A percentile compares a stretch with the other conserved stretches of the same genome.
Evolutionary conservation across 2,113 vertebrate species (phyloP).

Genomic region (Vidua macroura): DNA sequence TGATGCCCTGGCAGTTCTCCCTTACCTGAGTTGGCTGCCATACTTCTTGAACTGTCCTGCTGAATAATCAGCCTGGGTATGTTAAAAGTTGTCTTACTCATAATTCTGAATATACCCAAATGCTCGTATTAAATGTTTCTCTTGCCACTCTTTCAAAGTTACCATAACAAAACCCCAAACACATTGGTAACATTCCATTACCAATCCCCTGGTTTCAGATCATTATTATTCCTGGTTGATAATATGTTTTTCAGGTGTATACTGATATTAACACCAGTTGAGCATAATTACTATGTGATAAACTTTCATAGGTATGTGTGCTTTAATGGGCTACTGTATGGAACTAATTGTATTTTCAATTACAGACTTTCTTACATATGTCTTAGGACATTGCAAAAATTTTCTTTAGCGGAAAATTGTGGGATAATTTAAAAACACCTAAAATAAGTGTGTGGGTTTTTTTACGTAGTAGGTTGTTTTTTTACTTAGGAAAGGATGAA

Average conservation of each 20-base stretch:
- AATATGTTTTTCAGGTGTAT: neutral
- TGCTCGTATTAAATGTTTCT: neutral
- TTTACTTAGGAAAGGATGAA: constrained; percentile 39
- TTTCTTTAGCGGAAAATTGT: constrained; percentile 50
- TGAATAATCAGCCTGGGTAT: neutral
- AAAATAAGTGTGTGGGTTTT: neutral
- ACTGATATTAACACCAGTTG: constrained; percentile 7
- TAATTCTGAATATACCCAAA: neutral
- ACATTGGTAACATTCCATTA: neutral
- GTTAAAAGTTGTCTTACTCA: neutral
- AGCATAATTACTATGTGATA: neutral
- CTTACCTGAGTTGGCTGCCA: neutral
- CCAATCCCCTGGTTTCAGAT: constrained; percentile 4
- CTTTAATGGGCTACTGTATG: constrained; percentile 1
- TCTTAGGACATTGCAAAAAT: constrained; percentile 54
- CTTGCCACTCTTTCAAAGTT: neutral
- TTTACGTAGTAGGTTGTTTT: neutral
- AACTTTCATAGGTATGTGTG: constrained; percentile 25
- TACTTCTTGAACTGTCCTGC: neutral
- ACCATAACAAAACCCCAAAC: neutral
- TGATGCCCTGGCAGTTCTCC: neutral
- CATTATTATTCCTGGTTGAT: neutral
- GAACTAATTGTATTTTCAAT: constrained; percentile 35
- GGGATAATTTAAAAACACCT: neutral
- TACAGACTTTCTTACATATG: constrained; percentile 36